phyloP scores from a whole-genome alignment of 2,888 invertebrate species.

The Seladonia tumulorum region DNA sequence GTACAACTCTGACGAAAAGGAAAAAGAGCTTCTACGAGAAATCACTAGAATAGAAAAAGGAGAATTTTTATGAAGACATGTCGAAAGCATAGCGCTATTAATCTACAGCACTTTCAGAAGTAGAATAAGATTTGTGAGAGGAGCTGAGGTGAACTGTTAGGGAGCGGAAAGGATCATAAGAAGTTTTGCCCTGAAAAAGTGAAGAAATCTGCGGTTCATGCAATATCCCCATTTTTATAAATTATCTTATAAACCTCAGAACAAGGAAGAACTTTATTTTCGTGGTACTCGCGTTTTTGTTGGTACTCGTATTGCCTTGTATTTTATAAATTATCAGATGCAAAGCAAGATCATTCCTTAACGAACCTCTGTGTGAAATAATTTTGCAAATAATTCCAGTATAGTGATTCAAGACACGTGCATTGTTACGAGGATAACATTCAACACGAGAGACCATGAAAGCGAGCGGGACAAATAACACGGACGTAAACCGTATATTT shows the following conservation, averaged over 20 bases:
- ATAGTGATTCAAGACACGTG: background rate
- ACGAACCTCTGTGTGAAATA: background rate
- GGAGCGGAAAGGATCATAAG: background rate
- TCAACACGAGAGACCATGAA: background rate
- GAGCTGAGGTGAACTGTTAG: background rate
- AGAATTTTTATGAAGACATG: background rate
- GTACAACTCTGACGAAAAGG: no score
- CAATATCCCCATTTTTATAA: background rate
- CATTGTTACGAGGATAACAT: background rate
- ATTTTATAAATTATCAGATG: background rate
- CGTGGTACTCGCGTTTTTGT: background rate
- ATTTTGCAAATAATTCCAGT: background rate
- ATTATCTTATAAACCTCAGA: background rate
- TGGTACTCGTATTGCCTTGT: background rate
- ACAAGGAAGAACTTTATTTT: background rate
- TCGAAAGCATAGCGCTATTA: background rate
- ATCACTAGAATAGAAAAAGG: background rate
- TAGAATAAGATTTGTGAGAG: constrained; percentile 9
- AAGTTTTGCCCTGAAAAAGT: background rate
- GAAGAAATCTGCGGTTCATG: no score
- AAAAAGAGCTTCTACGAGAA: background rate
- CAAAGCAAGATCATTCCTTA: background rate
- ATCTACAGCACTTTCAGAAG: constrained; percentile 11
- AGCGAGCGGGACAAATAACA: constrained; percentile 38
- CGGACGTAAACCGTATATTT: constrained; percentile 25